Conservation (phyloP, 2,113 vertebrate species). For the Jacana jacana region DNA sequence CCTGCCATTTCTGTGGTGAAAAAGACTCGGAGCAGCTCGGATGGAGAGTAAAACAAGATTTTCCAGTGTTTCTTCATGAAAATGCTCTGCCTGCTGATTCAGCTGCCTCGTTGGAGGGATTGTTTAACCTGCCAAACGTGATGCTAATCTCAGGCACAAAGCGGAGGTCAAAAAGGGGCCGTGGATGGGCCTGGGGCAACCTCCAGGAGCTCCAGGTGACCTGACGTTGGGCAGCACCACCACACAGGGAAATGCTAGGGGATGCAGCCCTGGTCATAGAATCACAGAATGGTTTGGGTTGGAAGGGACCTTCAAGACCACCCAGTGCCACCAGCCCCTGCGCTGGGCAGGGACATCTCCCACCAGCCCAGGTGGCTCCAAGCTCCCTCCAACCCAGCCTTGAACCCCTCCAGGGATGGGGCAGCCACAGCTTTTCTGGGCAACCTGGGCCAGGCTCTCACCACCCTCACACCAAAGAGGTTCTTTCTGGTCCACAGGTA, state of each 20-base stretch:
- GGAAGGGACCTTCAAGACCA: too few species aligned
- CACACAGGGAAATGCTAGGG: neutral
- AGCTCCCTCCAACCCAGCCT: too few species aligned
- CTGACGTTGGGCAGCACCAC: fast-evolving
- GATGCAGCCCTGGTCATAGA: neutral
- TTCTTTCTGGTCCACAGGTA: fast-evolving
- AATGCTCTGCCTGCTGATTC: neutral
- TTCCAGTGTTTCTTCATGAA: neutral
- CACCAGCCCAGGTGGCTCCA: too few species aligned
- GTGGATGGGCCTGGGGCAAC: fast-evolving
- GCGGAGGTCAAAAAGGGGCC: fast-evolving
- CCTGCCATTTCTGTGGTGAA: neutral
- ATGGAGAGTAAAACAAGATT: neutral
- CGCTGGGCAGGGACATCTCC: too few species aligned
- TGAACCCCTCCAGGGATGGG: too few species aligned
- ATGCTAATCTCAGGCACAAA: neutral
- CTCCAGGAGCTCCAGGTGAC: neutral
- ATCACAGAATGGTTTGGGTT: too few species aligned
- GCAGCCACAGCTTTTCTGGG: too few species aligned
- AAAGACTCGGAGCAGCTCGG: fast-evolving
- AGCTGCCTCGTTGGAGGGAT: fast-evolving
- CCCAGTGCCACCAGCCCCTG: too few species aligned
- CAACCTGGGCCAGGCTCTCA: too few species aligned
- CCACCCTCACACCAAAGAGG: too few species aligned
- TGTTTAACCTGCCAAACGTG: neutral